Percentiles rank a stretch among this genome's conserved stretches.
Conservation (phyloP, 2,113 vertebrate genomes). For the Isurus oxyrinchus region DNA sequence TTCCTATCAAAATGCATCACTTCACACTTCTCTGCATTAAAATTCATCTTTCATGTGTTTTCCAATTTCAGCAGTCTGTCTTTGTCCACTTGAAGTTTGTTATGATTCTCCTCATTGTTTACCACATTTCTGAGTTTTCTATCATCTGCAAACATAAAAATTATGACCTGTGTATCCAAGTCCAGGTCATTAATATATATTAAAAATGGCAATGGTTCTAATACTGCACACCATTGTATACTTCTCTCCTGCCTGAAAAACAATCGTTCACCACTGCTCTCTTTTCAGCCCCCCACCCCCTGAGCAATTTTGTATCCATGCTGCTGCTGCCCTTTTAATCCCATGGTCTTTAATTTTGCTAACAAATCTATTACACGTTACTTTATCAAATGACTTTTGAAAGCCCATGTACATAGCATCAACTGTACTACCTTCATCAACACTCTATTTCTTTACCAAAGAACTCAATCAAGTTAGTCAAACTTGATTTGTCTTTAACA, state of each 20-base stretch:
- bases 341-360: not conserved
- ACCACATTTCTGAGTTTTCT: not conserved
- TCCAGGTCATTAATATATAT: too few species aligned
- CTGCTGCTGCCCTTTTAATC: not conserved
- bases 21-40: not conserved
- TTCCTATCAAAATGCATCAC: too few species aligned
- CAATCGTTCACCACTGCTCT: not conserved
- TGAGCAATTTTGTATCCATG: not conserved
- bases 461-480: not conserved
- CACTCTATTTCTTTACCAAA: not conserved
- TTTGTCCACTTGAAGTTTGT: not conserved
- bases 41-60: not conserved
- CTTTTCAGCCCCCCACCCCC: too few species aligned
- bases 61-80: not conserved
- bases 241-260: too few species aligned
- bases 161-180: not conserved
- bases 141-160: not conserved
- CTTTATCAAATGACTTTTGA: not conserved
- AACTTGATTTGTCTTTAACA: not conserved
- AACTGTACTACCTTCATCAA: too few species aligned
- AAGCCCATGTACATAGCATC: too few species aligned
- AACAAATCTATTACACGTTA: not conserved
- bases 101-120: not conserved
- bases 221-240: too few species aligned
- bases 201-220: too few species aligned